Evolutionary conservation across 1,140 invertebrate species (phyloP).

Genomic region (Caenorhabditis remanei): DNA sequence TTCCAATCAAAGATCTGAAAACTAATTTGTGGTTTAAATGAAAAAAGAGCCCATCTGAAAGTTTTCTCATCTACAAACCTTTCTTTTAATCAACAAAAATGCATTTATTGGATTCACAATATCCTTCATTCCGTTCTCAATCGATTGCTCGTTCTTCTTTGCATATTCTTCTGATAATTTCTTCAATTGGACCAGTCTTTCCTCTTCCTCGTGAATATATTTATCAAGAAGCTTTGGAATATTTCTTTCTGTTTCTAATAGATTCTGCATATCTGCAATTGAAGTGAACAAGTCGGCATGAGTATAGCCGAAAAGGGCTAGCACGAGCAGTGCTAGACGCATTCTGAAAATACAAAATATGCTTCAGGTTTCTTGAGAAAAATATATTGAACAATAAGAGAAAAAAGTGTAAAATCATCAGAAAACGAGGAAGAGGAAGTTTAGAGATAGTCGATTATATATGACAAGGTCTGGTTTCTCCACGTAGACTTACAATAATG

Average conservation of each 20-base stretch:
- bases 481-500: slow-evolving; percentile 48
- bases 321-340: slow-evolving; percentile 52
- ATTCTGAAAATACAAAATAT: slow-evolving; percentile 25
- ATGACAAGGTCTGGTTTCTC: slow-evolving; percentile 6
- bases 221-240: slow-evolving; percentile 62
- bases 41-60: not conserved
- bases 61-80: slow-evolving; percentile 82
- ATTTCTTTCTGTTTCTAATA: slow-evolving; percentile 64
- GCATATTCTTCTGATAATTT: slow-evolving; percentile 62
- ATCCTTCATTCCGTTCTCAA: slow-evolving; percentile 62
- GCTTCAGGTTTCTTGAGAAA: not conserved
- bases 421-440: slow-evolving; percentile 8
- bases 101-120: slow-evolving; percentile 91
- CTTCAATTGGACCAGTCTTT: slow-evolving; percentile 53
- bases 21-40: not conserved
- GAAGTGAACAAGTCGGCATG: slow-evolving; percentile 66
- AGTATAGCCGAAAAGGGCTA: slow-evolving; percentile 34
- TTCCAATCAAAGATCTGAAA: slow-evolving; percentile 73
- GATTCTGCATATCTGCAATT: slow-evolving; percentile 63
- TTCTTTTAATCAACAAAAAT: slow-evolving; percentile 91
- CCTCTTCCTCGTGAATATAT: slow-evolving; percentile 65
- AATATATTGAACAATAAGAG: too few species aligned
- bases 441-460: slow-evolving; percentile 21
- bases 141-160: slow-evolving; percentile 55
- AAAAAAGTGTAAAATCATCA: too few species aligned